Conservation (phyloP, 2,888 invertebrate species). For the Lapara coniferarum region DNA sequence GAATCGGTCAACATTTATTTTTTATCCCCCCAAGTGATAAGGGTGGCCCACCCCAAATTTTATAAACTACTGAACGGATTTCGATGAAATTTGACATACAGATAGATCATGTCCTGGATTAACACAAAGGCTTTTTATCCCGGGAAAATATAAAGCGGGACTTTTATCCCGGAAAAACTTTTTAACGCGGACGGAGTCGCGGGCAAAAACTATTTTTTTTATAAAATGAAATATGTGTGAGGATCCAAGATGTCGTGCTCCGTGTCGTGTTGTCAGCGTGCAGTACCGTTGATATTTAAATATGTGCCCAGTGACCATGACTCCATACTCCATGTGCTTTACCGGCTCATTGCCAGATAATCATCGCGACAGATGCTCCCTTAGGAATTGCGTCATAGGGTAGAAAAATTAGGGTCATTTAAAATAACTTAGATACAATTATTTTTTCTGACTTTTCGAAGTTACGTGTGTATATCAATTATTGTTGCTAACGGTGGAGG, state of each 20-base stretch:
- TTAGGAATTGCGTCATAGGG: conserved; percentile 24
- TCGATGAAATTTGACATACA: no score
- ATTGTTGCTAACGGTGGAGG: no score
- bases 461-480: no score
- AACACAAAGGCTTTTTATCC: no score
- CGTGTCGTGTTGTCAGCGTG: conserved; percentile 38
- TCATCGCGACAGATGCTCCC: conserved; percentile 44
- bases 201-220: neutral
- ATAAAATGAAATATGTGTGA: neutral
- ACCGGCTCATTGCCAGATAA: conserved; percentile 39
- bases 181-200: no score
- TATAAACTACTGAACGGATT: no score
- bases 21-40: no score
- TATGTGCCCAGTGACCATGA: conserved; percentile 33
- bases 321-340: conserved; percentile 32
- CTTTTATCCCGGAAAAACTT: no score
- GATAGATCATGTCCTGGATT: no score
- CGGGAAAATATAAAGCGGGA: no score
- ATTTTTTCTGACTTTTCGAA: neutral
- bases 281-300: conserved; percentile 64
- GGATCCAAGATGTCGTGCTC: neutral
- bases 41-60: no score
- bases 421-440: neutral
- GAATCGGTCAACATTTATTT: no score
- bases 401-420: neutral